Conservation (phyloP, 1,140 invertebrate species). For the Cataglyphis hispanica region DNA sequence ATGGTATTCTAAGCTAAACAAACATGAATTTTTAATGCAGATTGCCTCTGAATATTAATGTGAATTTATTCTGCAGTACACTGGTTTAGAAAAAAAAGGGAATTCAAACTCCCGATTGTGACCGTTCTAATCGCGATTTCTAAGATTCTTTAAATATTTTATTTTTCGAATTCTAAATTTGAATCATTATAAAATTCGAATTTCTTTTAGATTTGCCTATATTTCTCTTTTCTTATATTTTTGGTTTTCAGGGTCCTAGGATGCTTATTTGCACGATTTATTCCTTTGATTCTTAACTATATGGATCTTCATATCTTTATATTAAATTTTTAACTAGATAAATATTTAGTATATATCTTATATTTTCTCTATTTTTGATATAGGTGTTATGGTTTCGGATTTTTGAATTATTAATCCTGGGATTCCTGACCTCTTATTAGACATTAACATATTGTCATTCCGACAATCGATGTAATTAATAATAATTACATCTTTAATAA, state of each 20-base stretch:
- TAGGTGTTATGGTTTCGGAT: background rate
- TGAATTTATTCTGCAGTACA: constrained; percentile 26
- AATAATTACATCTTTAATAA: constrained; percentile 26
- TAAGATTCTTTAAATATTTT: background rate
- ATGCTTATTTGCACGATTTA: constrained; percentile 8
- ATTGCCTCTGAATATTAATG: background rate
- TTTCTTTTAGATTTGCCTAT: constrained; percentile 26
- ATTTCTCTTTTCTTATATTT: constrained; percentile 41
- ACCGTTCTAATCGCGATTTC: constrained; percentile 17
- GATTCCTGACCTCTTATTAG: background rate
- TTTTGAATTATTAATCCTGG: constrained; percentile 22
- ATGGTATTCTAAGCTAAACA: constrained; percentile 22
- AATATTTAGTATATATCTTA: constrained; percentile 22
- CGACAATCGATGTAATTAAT: constrained; percentile 16
- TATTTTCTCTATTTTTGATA: constrained; percentile 1
- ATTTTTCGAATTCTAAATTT: background rate
- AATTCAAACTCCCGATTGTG: constrained; percentile 11
- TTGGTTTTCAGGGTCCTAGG: constrained; percentile 18
- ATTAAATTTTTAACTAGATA: background rate
- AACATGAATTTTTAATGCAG: constrained; percentile 24
- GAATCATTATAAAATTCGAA: constrained; percentile 5
- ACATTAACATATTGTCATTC: constrained; percentile 18
- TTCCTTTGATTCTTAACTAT: constrained; percentile 3
- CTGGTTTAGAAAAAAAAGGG: constrained; percentile 4
- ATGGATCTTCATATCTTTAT: background rate